Percentiles rank a stretch among this genome's conserved stretches.
Evolutionary conservation across 2,113 vertebrate species (phyloP).

Genomic region (Amia ocellicauda): DNA sequence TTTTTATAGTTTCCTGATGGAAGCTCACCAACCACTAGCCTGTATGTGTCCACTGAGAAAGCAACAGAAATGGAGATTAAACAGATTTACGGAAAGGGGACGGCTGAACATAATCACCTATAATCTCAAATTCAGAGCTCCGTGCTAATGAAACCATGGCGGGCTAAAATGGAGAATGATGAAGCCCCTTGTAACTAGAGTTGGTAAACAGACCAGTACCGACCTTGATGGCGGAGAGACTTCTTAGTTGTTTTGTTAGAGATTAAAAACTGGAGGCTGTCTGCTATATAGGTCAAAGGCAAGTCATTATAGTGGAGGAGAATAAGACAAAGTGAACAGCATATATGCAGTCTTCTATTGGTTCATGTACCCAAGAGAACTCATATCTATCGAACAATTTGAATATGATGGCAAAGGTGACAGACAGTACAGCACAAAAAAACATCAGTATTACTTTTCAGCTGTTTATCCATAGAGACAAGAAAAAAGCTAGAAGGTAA

Average conservation of each 20-base stretch:
- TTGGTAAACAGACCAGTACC: constrained; percentile 21
- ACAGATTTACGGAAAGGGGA: constrained; percentile 60
- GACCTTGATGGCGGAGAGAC: not conserved
- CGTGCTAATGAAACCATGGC: constrained; percentile 58
- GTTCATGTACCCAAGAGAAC: too few species aligned
- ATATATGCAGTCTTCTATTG: too few species aligned
- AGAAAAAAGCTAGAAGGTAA: too few species aligned
- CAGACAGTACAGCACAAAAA: too few species aligned
- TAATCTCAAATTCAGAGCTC: constrained; percentile 69
- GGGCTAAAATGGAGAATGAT: constrained; percentile 35
- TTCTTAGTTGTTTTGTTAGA: too few species aligned
- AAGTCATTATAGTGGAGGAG: not conserved
- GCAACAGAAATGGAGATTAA: constrained; percentile 65
- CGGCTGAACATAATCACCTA: constrained; percentile 63
- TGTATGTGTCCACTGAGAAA: constrained; percentile 56
- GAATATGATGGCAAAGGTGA: too few species aligned
- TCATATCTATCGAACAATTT: too few species aligned
- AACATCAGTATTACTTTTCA: too few species aligned
- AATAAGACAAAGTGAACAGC: too few species aligned
- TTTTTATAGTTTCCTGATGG: constrained; percentile 63
- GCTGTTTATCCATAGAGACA: too few species aligned
- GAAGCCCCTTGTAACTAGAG: constrained; percentile 27
- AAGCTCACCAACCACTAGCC: constrained; percentile 51
- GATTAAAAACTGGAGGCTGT: too few species aligned
- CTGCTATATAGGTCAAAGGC: not conserved